These are phyloP conservation scores for Halocaridina rubra DNA, from an alignment of 2,888 invertebrate genomes.

Conservation along the genomic window DNA sequence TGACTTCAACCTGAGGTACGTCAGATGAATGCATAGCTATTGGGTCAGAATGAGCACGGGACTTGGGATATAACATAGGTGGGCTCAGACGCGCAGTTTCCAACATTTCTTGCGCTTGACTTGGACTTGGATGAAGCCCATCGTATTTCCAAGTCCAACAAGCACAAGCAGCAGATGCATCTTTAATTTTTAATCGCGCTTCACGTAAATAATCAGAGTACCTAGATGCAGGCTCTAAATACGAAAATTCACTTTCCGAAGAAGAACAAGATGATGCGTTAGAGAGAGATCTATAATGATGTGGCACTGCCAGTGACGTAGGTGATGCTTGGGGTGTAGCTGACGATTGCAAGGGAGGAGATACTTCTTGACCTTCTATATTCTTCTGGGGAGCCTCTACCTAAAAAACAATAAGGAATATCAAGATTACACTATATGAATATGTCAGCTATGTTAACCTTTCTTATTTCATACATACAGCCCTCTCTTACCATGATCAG, in stretches of 20 bases:
- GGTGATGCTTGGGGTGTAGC: constrained; percentile 10
- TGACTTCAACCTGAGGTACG: background rate
- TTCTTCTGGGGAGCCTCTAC: background rate
- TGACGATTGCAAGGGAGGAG: background rate
- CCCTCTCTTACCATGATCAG: too few relatives aligned
- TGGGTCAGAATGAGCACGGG: constrained; percentile 49
- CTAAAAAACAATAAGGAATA: background rate
- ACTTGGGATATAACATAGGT: constrained; percentile 49
- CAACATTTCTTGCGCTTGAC: constrained; percentile 55
- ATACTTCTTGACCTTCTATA: background rate
- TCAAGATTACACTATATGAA: too few relatives aligned
- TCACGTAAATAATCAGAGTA: constrained; percentile 78
- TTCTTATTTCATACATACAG: too few relatives aligned
- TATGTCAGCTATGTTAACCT: too few relatives aligned
- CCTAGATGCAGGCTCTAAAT: constrained; percentile 9
- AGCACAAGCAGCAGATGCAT: constrained; percentile 80
- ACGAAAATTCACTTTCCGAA: constrained; percentile 12
- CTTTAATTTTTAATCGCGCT: constrained; percentile 81
- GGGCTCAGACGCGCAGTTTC: constrained; percentile 36
- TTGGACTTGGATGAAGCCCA: constrained; percentile 71
- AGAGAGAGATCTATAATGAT: constrained; percentile 29
- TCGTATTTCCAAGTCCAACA: constrained; percentile 86
- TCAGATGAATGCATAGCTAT: constrained; percentile 6
- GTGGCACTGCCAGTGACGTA: constrained; percentile 13
- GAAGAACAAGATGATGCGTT: constrained; percentile 31